phyloP scores from a whole-genome alignment of 2,888 invertebrate species.

The Noctua comes region DNA sequence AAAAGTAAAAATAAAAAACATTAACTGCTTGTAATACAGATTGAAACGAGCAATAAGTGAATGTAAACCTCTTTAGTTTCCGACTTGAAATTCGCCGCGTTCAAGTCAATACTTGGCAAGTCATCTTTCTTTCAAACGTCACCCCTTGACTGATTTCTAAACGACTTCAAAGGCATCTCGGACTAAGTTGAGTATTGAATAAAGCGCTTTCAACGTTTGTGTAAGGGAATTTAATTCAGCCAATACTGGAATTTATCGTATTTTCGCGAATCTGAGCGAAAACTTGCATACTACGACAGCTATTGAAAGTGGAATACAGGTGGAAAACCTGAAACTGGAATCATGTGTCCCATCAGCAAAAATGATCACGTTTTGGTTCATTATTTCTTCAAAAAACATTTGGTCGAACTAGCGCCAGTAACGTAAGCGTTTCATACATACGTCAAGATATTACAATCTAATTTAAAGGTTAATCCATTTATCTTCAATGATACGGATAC shows the following conservation, averaged over 20 bases:
- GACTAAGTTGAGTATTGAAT: slow-evolving; percentile 57
- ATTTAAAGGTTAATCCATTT: slow-evolving; percentile 35
- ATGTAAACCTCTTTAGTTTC: slow-evolving; percentile 52
- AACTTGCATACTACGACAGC: neutral
- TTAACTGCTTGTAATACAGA: slow-evolving; percentile 44
- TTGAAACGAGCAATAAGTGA: slow-evolving; percentile 45
- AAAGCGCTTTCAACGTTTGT: slow-evolving; percentile 52
- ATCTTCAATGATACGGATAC: slow-evolving; percentile 36
- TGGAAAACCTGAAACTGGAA: neutral
- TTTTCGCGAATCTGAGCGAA: slow-evolving; percentile 23
- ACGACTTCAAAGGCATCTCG: slow-evolving; percentile 60
- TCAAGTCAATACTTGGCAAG: slow-evolving; percentile 58
- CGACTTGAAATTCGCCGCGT: slow-evolving; percentile 52
- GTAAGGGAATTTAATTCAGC: slow-evolving; percentile 42
- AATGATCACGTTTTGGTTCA: neutral
- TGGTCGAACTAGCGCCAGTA: neutral
- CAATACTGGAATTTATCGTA: slow-evolving; percentile 37
- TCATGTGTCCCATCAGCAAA: neutral
- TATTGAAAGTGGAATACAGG: neutral
- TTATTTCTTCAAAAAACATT: neutral
- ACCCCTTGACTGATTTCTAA: slow-evolving; percentile 62
- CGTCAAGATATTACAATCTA: slow-evolving; percentile 24
- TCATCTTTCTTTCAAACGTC: slow-evolving; percentile 66
- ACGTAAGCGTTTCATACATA: slow-evolving; percentile 1
- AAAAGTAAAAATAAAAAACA: slow-evolving; percentile 47